A percentile compares a stretch with the other conserved stretches of the same genome.
phyloP scores from a whole-genome alignment of 2,797 vertebrate species.

The Sebastes kiyomatsui region DNA sequence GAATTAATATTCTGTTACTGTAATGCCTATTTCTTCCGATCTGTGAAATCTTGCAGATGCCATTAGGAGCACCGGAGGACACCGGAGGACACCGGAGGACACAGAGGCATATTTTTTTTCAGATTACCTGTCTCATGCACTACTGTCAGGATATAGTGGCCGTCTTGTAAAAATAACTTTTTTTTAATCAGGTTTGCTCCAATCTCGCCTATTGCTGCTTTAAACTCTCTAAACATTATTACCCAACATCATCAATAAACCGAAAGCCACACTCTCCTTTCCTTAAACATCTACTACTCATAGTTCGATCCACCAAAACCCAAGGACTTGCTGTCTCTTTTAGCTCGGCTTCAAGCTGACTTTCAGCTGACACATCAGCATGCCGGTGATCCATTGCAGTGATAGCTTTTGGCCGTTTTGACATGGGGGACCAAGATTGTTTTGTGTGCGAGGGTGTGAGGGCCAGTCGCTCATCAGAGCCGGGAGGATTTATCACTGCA shows the following conservation, averaged over 20 bases:
- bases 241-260: not conserved
- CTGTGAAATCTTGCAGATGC: too few species aligned
- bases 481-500: constrained; percentile 76
- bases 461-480: constrained; percentile 72
- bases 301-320: constrained; percentile 8
- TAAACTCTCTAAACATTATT: not conserved
- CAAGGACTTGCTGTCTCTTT: constrained; percentile 38
- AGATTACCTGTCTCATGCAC: too few species aligned
- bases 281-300: constrained; percentile 9
- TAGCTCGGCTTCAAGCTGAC: constrained; percentile 45
- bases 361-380: constrained; percentile 72
- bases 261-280: not conserved
- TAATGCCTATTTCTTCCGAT: too few species aligned
- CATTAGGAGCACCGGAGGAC: too few species aligned
- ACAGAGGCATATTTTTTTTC: too few species aligned
- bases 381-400: constrained; percentile 68
- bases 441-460: constrained; percentile 73
- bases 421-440: constrained; percentile 72
- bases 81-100: too few species aligned
- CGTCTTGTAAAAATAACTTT: too few species aligned
- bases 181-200: too few species aligned
- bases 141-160: too few species aligned
- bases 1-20: too few species aligned
- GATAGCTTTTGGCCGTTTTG: constrained; percentile 79
- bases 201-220: too few species aligned